A percentile compares a stretch with the other conserved stretches of the same genome.
phyloP scores from a whole-genome alignment of 2,113 vertebrate genomes.

The Poeciliopsis retropinna region DNA sequence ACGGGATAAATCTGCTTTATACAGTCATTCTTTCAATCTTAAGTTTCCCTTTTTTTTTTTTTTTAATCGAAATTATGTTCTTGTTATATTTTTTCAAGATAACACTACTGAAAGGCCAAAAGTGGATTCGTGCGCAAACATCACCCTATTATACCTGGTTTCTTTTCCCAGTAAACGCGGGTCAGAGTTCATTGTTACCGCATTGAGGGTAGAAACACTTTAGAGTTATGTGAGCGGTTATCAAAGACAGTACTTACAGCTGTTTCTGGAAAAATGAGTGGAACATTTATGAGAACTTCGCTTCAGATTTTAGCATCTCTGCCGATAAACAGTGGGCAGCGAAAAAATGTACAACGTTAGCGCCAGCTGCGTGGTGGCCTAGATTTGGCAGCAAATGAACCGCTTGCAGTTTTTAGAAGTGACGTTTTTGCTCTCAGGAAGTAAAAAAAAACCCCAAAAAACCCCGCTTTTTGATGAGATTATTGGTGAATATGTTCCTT shows the following conservation, averaged over 20 bases:
- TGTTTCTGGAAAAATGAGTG: conserved; percentile 10
- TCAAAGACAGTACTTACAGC: conserved; percentile 35
- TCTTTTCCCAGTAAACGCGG: background rate
- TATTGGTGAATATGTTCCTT: background rate
- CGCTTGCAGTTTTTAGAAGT: background rate
- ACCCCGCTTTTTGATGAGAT: background rate
- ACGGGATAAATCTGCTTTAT: background rate
- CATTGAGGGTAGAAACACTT: background rate
- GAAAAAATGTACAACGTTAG: background rate
- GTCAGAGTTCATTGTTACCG: background rate
- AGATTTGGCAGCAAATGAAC: background rate
- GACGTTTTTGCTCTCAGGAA: background rate
- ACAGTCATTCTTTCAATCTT: background rate
- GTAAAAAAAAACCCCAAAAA: too few relatives aligned
- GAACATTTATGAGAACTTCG: background rate
- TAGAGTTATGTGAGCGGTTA: background rate
- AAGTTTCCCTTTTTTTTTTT: too few relatives aligned
- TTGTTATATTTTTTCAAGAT: background rate
- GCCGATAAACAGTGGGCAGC: background rate
- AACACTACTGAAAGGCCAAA: conserved; percentile 2
- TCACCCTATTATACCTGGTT: background rate
- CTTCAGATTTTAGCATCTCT: conserved; percentile 10
- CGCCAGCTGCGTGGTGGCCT: background rate
- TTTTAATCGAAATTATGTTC: background rate
- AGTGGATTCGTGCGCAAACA: background rate